Evolutionary conservation across 2,888 invertebrate genomes (phyloP).

Genomic region (Euplagia quadripunctaria): DNA sequence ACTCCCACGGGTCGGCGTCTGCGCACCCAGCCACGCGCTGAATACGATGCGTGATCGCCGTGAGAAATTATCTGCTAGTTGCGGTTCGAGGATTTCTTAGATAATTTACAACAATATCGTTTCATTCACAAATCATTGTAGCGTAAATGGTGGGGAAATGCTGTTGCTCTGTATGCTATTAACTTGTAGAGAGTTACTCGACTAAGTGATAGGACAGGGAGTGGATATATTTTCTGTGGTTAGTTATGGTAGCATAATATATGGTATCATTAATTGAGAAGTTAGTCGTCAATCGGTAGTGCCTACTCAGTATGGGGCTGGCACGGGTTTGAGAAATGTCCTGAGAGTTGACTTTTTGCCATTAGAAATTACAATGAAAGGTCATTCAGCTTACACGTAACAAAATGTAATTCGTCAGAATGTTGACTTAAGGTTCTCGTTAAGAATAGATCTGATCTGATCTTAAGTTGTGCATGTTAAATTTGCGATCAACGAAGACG

Average conservation of each 20-base stretch:
- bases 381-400: no score
- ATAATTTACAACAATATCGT: slow-evolving; percentile 43
- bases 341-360: neutral
- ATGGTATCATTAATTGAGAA: neutral
- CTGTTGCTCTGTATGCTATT: neutral
- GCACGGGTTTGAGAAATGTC: neutral
- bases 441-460: no score
- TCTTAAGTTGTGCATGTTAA: no score
- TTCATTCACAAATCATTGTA: slow-evolving; percentile 19
- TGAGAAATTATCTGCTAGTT: slow-evolving; percentile 78
- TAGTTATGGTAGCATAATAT: neutral
- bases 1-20: slow-evolving; percentile 72
- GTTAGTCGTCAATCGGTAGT: neutral
- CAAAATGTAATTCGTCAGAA: no score
- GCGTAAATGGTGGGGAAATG: neutral
- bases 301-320: neutral
- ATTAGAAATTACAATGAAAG: no score
- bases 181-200: neutral
- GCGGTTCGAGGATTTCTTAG: slow-evolving; percentile 75
- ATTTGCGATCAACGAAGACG: no score
- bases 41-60: slow-evolving; percentile 76
- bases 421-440: no score
- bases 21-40: slow-evolving; percentile 62
- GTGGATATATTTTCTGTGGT: neutral
- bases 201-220: neutral